phyloP scores from a whole-genome alignment of 2,797 vertebrate species.

The Peromyscus eremicus region DNA sequence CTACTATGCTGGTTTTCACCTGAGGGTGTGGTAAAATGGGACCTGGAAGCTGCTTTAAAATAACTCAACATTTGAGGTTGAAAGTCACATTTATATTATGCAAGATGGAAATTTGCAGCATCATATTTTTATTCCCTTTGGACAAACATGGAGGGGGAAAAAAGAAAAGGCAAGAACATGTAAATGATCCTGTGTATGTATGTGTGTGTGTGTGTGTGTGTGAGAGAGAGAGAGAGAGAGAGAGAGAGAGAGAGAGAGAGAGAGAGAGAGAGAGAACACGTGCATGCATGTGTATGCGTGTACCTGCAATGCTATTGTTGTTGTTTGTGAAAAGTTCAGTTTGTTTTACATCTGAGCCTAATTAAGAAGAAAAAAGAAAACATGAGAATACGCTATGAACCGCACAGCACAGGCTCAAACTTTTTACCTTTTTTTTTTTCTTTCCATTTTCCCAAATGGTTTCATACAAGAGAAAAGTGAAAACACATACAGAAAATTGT shows the following conservation, averaged over 20 bases:
- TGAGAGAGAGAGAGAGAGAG: background rate
- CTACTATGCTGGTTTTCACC: slow-evolving; percentile 48
- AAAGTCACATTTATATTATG: slow-evolving; percentile 52
- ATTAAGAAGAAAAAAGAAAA: slow-evolving; percentile 15
- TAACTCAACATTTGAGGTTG: slow-evolving; percentile 53
- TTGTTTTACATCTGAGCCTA: slow-evolving; percentile 68
- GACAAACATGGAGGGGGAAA: background rate
- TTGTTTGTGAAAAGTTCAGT: slow-evolving; percentile 19
- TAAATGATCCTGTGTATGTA: background rate
- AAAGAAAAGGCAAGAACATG: slow-evolving; percentile 17
- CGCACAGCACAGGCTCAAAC: slow-evolving; percentile 12
- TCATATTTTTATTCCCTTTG: slow-evolving; percentile 62
- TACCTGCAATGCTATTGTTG: background rate
- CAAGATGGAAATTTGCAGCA: slow-evolving; percentile 57
- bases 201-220: background rate
- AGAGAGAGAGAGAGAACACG: background rate
- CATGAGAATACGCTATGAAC: background rate
- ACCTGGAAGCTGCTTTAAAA: slow-evolving; percentile 55
- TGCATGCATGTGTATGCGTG: too few relatives aligned
- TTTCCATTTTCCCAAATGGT: slow-evolving; percentile 44
- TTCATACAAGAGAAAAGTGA: slow-evolving; percentile 51
- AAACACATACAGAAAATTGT: slow-evolving; percentile 32
- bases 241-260: background rate
- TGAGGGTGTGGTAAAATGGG: slow-evolving; percentile 5
- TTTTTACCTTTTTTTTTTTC: background rate